A percentile compares a stretch with the other conserved stretches of the same genome.
Evolutionary conservation across 2,888 invertebrate species (phyloP).

Genomic region (Dioctria rufipes): DNA sequence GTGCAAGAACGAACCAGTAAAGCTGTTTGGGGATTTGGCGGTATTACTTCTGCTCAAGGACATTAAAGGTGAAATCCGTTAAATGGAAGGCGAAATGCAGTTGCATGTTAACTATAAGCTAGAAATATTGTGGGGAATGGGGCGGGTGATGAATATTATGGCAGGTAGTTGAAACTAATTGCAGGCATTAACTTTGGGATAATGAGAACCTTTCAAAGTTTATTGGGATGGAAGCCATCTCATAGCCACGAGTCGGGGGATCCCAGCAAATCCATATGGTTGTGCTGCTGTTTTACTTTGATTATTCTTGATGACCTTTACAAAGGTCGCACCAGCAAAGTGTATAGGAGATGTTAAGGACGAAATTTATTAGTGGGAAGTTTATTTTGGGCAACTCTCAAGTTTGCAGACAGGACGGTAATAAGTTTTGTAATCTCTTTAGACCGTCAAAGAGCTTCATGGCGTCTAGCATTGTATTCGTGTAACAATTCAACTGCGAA

Average conservation of each 20-base stretch:
- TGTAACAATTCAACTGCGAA: too few relatives aligned
- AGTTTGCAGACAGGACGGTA: too few relatives aligned
- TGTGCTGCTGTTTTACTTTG: slow-evolving; percentile 1
- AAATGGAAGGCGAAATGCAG: slow-evolving; percentile 5
- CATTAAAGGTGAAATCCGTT: slow-evolving; percentile 49
- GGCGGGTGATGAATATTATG: slow-evolving; percentile 1
- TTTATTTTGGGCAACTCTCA: too few relatives aligned
- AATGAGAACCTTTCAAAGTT: slow-evolving; percentile 44
- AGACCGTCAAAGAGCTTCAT: too few relatives aligned
- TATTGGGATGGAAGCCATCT: background rate
- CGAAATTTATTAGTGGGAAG: background rate
- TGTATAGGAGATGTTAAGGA: background rate
- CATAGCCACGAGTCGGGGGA: background rate
- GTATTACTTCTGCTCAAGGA: slow-evolving; percentile 38
- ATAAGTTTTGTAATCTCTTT: too few relatives aligned
- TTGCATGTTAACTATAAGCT: background rate
- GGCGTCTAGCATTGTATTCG: too few relatives aligned
- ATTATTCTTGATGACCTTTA: slow-evolving; percentile 31
- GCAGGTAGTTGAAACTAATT: slow-evolving; percentile 50
- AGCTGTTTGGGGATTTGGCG: slow-evolving; percentile 32
- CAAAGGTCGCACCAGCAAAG: slow-evolving; percentile 7
- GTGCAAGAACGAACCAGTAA: slow-evolving; percentile 41
- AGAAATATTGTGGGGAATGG: background rate
- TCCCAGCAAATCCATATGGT: background rate
- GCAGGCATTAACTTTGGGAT: slow-evolving; percentile 36